Base-by-base conservation (phyloP, 2,797 vertebrate species). In the Cryptoblepharus egeriae region DNA sequence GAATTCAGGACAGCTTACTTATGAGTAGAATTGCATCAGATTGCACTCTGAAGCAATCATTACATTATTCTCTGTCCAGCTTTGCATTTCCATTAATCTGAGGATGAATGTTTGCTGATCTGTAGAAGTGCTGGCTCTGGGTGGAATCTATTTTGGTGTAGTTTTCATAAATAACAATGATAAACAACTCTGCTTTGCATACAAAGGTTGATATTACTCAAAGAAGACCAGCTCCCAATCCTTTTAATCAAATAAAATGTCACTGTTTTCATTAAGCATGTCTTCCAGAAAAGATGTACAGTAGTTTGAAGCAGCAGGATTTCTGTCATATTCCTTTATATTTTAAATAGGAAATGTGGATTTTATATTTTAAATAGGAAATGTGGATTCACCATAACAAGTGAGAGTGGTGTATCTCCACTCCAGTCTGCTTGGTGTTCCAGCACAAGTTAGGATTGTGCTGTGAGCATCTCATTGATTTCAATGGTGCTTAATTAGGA, bases 171-270 rank as follows among this genome's bases (percentile, higher is more conserved):
- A 81, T 71, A 78, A 85, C 70, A 1, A 39, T 72, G 0, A 55
- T 18, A 26, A 83, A 84, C 8, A 77, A 22, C 18, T 81, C 75
- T 84, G 45, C 74, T 70, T 80, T 35, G 58, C 85, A 87, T 80
- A 79, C 60, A 89, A 42, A 69, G 84, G 86, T 86, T 84, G 79
- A 11, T 85, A 30, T 81, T 85, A 35, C 58, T 83, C 58, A 61
- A 55, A 49, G 61, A 67, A 35, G 10, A 85, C 74, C 55, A 84
- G 83, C 83, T 88, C 49, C 45, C 86, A 30, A 63, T 84, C 77
- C 64, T 77, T 83, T 91, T 90, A 85, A 87, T 90, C 78, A 88
- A 67, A 77, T 85, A 87, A 84, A 88, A 76, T 83, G 42, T 11
- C 67, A 86, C 1, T 39, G 37, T 79, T 82, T 88, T 85, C 35